These are phyloP conservation scores for Pseudorectes ferrugineus DNA, from an alignment of 2,113 vertebrate species.

Conservation along the genomic window DNA sequence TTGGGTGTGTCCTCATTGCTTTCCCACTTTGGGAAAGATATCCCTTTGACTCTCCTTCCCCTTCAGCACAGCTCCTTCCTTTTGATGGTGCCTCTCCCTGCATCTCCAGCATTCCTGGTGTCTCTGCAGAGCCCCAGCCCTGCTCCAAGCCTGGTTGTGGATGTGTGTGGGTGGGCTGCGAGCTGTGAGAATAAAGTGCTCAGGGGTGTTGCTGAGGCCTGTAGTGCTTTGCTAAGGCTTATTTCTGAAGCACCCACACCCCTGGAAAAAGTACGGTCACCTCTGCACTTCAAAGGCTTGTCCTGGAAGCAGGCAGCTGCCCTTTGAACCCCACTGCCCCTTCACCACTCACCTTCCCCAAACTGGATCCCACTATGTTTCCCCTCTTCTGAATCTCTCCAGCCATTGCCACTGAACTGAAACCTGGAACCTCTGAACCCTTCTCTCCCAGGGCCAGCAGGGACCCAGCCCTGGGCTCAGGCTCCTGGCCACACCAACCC, in stretches of 20 bases:
- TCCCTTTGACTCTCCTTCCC: rapidly evolving
- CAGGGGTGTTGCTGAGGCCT: background rate
- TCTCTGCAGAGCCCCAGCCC: background rate
- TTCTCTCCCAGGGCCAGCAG: background rate
- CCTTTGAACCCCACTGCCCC: background rate
- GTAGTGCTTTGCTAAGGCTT: background rate
- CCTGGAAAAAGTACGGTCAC: background rate
- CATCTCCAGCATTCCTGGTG: background rate
- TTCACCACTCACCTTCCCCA: background rate
- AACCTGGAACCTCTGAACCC: rapidly evolving
- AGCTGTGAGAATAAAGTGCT: constrained; percentile 36
- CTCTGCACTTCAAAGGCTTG: background rate
- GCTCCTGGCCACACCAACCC: background rate
- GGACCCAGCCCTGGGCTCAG: background rate
- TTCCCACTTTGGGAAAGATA: background rate
- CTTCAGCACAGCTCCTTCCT: background rate
- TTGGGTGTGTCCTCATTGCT: background rate
- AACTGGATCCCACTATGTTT: rapidly evolving
- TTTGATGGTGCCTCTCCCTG: background rate
- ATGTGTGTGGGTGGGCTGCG: background rate
- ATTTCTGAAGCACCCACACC: background rate
- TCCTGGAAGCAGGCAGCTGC: background rate
- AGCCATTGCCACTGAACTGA: background rate
- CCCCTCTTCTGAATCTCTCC: background rate
- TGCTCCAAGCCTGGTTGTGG: background rate